Conservation (phyloP, 2,888 invertebrate genomes). For the Loripinus fragilis region DNA sequence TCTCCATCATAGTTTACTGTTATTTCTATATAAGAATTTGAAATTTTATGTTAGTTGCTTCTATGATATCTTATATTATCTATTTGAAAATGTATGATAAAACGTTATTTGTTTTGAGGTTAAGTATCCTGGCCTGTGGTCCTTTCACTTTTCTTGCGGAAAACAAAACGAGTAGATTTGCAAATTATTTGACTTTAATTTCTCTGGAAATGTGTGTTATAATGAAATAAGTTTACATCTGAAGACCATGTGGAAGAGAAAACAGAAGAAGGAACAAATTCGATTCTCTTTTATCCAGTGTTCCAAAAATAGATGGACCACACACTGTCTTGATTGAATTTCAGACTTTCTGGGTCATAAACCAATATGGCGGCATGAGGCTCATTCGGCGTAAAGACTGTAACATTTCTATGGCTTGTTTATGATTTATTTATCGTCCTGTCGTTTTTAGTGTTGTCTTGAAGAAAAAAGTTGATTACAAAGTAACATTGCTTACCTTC, state of each 20-base stretch:
- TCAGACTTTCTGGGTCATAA: constrained; percentile 78
- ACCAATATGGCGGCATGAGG: constrained; percentile 75
- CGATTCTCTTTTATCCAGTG: constrained; percentile 1
- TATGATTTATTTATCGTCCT: not conserved
- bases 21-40: too few relatives aligned
- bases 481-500: constrained; percentile 88
- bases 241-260: too few relatives aligned
- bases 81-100: too few relatives aligned
- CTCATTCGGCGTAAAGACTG: constrained; percentile 27
- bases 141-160: not conserved
- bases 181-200: too few relatives aligned
- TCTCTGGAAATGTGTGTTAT: not conserved
- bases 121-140: constrained; percentile 16
- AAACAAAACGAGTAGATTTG: not conserved
- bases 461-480: too few relatives aligned
- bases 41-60: too few relatives aligned
- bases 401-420: not conserved
- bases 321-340: constrained; percentile 72
- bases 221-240: not conserved
- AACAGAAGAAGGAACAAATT: not conserved
- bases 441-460: too few relatives aligned
- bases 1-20: too few relatives aligned
- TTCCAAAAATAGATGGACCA: constrained; percentile 69
- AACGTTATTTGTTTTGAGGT: constrained; percentile 21
- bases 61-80: too few relatives aligned